These are phyloP conservation scores for Chrysolina haemoptera DNA, from an alignment of 2,888 invertebrate species.

Conservation along the genomic window DNA sequence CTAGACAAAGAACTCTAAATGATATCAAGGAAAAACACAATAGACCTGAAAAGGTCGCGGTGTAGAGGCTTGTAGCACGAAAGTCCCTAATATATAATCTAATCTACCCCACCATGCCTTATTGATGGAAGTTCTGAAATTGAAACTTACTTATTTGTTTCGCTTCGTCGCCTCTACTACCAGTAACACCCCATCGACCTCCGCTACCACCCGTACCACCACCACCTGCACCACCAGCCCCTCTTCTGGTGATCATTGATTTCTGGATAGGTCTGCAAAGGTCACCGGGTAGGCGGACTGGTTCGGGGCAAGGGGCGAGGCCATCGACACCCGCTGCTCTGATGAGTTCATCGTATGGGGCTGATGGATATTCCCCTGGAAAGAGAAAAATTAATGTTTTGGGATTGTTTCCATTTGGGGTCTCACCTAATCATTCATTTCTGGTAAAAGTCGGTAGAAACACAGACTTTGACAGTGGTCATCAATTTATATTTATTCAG, in stretches of 20 bases:
- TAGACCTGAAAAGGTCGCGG: too few relatives aligned
- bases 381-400: constrained; percentile 25
- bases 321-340: constrained; percentile 74
- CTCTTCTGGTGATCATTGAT: constrained; percentile 62
- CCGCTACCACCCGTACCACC: constrained; percentile 40
- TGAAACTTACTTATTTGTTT: constrained; percentile 31
- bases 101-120: too few relatives aligned
- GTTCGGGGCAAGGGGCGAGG: constrained; percentile 73
- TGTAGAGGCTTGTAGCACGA: too few relatives aligned
- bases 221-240: constrained; percentile 54
- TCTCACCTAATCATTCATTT: constrained; percentile 8
- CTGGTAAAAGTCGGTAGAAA: neutral
- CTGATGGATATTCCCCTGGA: constrained; percentile 71
- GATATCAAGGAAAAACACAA: too few relatives aligned
- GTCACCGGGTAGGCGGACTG: constrained; percentile 74
- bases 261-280: constrained; percentile 73
- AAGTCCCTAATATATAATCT: too few relatives aligned
- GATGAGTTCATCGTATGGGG: constrained; percentile 74
- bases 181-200: constrained; percentile 46
- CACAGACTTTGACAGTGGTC: too few relatives aligned
- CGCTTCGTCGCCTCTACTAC: constrained; percentile 18
- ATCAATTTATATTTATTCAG: too few relatives aligned
- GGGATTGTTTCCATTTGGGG: neutral
- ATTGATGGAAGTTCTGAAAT: too few relatives aligned
- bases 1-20: too few relatives aligned